Percentiles rank a stretch among this genome's conserved stretches.
phyloP scores from a whole-genome alignment of 1,140 invertebrate genomes.

The Drosophila nikananu region DNA sequence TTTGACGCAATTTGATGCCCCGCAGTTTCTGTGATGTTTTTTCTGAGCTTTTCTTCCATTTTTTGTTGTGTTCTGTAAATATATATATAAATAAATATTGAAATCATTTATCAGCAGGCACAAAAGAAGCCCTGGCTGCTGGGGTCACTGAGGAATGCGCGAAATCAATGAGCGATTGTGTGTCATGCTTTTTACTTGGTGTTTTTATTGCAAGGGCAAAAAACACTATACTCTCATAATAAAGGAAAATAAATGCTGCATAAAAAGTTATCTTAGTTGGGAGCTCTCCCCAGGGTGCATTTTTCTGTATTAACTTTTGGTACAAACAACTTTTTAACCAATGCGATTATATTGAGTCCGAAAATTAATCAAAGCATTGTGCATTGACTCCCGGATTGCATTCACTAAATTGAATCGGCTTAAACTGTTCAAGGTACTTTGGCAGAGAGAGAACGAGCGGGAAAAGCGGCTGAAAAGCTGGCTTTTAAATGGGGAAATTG shows the following conservation, averaged over 20 bases:
- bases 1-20: constrained; percentile 77
- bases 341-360: constrained; percentile 33
- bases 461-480: not conserved
- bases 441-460: not conserved
- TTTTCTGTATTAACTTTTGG: constrained; percentile 20
- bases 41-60: constrained; percentile 1
- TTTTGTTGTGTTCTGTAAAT: constrained; percentile 4
- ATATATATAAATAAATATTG: constrained; percentile 59
- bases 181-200: constrained; percentile 18
- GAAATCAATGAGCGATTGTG: constrained; percentile 66
- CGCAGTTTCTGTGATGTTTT: constrained; percentile 56
- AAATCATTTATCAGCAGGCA: constrained; percentile 74
- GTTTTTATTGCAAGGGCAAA: constrained; percentile 31
- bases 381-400: constrained; percentile 42
- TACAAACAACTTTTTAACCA: constrained; percentile 36
- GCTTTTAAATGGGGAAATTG: constrained; percentile 28
- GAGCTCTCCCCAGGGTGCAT: constrained; percentile 32
- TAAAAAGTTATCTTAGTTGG: constrained; percentile 63
- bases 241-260: constrained; percentile 64
- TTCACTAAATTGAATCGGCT: constrained; percentile 53
- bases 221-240: constrained; percentile 34
- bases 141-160: constrained; percentile 46
- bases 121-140: constrained; percentile 43
- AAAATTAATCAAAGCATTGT: constrained; percentile 50
- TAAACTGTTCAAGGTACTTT: constrained; percentile 27